Evolutionary conservation across 2,888 invertebrate genomes (phyloP), one percentile per base, ranked within the genome.

Genomic region (Epistrophe eligans): DNA sequence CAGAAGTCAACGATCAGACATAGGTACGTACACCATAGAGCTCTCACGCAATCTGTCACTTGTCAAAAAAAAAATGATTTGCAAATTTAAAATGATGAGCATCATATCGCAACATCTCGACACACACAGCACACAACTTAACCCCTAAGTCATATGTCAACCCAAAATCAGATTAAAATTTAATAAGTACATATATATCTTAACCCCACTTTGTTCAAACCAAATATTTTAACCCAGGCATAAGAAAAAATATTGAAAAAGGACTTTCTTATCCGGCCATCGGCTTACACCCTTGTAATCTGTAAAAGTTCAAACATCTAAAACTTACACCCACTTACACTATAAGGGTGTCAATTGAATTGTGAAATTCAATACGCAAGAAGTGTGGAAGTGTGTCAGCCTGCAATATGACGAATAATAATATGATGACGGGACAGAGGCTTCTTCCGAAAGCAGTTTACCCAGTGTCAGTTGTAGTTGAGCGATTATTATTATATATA

Each of bases 301-400:
- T 67, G 55, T 10, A 40, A 66, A 43, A 62, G 60, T 60, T 72
- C 66, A 67, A 55, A 52, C 66, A 73, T 13, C 15, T 58, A 17
- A 58, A 35, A 7, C 13, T 17, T 60, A 48, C 60, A 67, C 15
- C 67, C 64, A 43, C 58, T 52, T 11, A 17, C 32, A 32, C 2
- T 17, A 11, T 9, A 5, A 62, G 71, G 66, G 83, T 87, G 87
- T 83, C 82, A 87, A 87, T 87, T 83, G 87, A 87, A 83, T 72
- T 83, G 83, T 83, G 87, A 87, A 87, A 87, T 87, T 83, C 83
- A 87, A 87, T 79, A 79, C 87, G 76, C 79, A 83, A 83, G 19
- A 79, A 87, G 87, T 79, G 83, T 83, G 83, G 19, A 79, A 87
- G 87, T 79, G 83, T 83, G 83, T 70, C 87, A 72, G 40, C 71